Evolutionary conservation across 1,140 invertebrate species (phyloP).

Genomic region (Archegozetes longisetosus): DNA sequence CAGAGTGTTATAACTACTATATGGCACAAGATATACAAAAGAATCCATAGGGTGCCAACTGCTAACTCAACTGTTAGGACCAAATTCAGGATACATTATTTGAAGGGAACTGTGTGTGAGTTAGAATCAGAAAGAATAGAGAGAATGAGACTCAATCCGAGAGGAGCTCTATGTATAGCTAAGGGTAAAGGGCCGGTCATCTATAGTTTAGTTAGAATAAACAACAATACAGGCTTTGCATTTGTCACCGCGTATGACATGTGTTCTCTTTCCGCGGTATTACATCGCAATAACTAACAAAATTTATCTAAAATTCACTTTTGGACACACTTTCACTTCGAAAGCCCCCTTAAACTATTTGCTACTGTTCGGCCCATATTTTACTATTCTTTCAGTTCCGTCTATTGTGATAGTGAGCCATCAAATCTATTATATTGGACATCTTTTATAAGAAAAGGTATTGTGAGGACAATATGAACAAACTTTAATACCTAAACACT

Average conservation of each 20-base stretch:
- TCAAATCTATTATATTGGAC: too few species aligned
- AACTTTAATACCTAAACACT: too few species aligned
- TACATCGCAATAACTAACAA: not conserved
- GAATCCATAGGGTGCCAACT: not conserved
- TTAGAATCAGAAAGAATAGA: too few species aligned
- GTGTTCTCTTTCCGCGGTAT: not conserved
- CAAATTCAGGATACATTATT: not conserved
- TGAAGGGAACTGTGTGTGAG: not conserved
- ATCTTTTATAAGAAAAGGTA: too few species aligned
- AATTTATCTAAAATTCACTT: not conserved
- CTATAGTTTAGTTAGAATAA: not conserved
- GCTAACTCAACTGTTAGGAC: not conserved
- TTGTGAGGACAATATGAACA: too few species aligned
- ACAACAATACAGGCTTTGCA: not conserved
- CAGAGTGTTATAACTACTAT: too few species aligned
- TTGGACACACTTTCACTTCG: not conserved
- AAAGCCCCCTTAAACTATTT: not conserved
- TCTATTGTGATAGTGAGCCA: too few species aligned
- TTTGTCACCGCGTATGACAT: not conserved
- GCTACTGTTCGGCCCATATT: not conserved
- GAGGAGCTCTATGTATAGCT: not conserved
- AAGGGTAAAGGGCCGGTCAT: not conserved
- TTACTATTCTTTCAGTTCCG: too few species aligned
- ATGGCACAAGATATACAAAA: not conserved
- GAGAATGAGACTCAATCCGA: not conserved